Evolutionary conservation across 53 echinoderm and acorn worm genomes (phyloP), one percentile per base, ranked within the genome.

Genomic region (Echinometra lucunter): DNA sequence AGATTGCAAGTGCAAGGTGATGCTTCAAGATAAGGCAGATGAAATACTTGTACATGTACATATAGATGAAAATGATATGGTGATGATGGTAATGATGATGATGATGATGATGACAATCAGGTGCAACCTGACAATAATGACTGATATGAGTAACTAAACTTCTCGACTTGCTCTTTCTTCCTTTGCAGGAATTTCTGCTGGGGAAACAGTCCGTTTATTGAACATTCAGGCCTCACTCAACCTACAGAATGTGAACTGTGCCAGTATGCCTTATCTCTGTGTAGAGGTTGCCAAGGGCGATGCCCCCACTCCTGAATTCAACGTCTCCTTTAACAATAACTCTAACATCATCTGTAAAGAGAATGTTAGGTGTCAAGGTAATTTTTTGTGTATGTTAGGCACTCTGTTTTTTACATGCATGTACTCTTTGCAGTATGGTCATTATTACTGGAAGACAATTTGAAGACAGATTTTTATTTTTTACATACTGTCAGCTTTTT

Each of bases 211-310:
- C 40, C 15, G 17, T 27, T 56, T 94, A n/a, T 55, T 38, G 37
- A 94, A 83, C 45, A 60, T 94, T 23, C 6, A 94, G 34, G 94
- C 94, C 44, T 12, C 40, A 23, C 85, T 94, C 2, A 57, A 82
- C 27, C 66, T 94, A 25, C 25, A 63, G 25, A 32, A 28, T 27
- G 28, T 83, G 1, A 30, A 37, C 60, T 94, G 94, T 58, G 38
- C 58, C 85, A 60, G 60, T 45, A 60, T 94, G 58, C 83, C 83
- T 11, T 94, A 83, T 66, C 94, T 94, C 42, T 94, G 94, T 17
- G 85, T 94, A 4, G 94, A 94, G 85, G 87, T 94, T 42, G 94
- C 94, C 13, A 83, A 83, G 94, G 94, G 94, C 4, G 85, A 58
- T 18, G 32, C 38, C 40, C 83, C 94, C 11, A 42, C 0, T 32